Percentiles rank a stretch among this genome's conserved stretches.
Conservation (phyloP, 2,797 vertebrate genomes). For the Odontamblyopus lacepedii region DNA sequence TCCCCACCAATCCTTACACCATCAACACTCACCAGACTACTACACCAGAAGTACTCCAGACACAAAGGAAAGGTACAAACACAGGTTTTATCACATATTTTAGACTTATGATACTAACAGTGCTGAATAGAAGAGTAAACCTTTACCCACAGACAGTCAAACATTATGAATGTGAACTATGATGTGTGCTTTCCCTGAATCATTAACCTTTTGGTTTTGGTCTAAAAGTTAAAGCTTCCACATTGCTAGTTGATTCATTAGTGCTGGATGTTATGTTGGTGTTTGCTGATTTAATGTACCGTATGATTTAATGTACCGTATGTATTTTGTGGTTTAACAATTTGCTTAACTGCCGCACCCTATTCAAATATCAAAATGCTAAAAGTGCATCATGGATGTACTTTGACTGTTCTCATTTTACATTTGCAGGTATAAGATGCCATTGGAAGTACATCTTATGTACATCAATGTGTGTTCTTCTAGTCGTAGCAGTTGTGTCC, state of each 20-base stretch:
- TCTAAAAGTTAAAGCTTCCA: not conserved
- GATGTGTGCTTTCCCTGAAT: not conserved
- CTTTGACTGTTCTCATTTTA: not conserved
- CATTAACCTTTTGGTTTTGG: not conserved
- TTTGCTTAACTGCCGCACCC: not conserved
- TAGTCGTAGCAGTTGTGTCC: conserved; percentile 48
- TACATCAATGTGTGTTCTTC: conserved; percentile 35
- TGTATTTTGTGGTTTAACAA: too few species aligned
- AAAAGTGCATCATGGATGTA: too few species aligned
- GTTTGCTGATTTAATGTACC: not conserved
- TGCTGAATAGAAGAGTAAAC: conserved; percentile 9
- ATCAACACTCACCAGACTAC: conserved; percentile 55
- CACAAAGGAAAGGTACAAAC: conserved; percentile 53
- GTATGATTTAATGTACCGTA: too few species aligned
- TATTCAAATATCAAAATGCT: not conserved
- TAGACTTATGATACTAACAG: not conserved
- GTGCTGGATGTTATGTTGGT: not conserved
- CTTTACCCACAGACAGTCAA: not conserved
- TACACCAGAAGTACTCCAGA: not conserved
- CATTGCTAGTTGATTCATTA: not conserved
- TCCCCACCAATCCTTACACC: not conserved
- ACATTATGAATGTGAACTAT: conserved; percentile 4
- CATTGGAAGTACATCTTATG: conserved; percentile 40
- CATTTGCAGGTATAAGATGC: conserved; percentile 63
- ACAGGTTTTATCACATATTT: not conserved